Conservation (phyloP, 2,888 invertebrate genomes). For the Eupithecia vulgata region DNA sequence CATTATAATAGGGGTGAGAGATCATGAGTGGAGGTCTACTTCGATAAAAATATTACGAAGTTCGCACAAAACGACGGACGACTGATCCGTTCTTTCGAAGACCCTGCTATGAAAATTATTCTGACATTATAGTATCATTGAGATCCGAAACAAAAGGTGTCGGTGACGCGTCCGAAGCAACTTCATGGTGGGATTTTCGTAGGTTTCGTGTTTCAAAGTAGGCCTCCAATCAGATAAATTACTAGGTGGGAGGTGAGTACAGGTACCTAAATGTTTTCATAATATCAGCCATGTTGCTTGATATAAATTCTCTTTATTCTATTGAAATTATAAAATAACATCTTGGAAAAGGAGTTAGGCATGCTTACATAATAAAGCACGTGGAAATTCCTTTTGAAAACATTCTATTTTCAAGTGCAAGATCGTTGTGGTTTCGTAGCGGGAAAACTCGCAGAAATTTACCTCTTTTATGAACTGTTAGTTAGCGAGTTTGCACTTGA, state of each 20-base stretch:
- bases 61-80: not conserved
- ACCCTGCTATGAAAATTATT: not conserved
- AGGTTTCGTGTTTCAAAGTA: constrained; percentile 1
- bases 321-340: constrained; percentile 4
- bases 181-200: not conserved
- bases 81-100: not conserved
- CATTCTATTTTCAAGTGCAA: not conserved
- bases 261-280: not conserved
- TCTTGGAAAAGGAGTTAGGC: not conserved
- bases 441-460: not conserved
- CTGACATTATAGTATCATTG: not conserved
- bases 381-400: not conserved
- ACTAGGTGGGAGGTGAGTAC: not conserved
- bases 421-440: too few relatives aligned
- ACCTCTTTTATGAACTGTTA: not conserved
- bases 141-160: not conserved
- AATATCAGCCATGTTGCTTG: not conserved
- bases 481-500: not conserved
- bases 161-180: not conserved
- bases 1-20: constrained; percentile 1
- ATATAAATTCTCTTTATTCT: not conserved
- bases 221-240: not conserved
- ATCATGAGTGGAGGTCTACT: not conserved
- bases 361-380: not conserved
- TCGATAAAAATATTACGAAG: not conserved